Evolutionary conservation across 2,797 vertebrate species (phyloP), one percentile per base, ranked within the genome.

Genomic region (Sardinella longiceps): DNA sequence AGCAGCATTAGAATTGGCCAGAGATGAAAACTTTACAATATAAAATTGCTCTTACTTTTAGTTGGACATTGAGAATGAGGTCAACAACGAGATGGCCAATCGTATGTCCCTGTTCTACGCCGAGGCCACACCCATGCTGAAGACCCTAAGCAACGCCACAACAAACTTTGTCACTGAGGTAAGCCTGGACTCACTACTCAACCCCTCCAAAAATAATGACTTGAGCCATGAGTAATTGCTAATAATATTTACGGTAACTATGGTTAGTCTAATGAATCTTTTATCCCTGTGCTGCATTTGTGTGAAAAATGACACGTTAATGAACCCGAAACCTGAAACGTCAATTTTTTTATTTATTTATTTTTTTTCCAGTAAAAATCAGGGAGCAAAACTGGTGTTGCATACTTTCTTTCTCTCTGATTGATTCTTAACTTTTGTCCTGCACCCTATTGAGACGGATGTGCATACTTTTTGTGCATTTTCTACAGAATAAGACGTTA

Each of bases 61-160:
- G 98, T 90, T 99, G 95, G 97, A 98, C 90, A 98, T 99, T 84
- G 98, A 99, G 94, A 98, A 94, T 80, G 97, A 99, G 94, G 98
- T 99, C 70, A 99, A 99, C 94, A 99, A 99, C 4, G 98, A 99
- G 93, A 99, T 99, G 98, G 98, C 98, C 85, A 99, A 99, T 88
- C 95, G 98, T 92, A 99, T 99, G 98, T 99, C 98, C 85, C 95
- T 99, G 82, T 99, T 99, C 92, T 99, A 99, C 25, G 98, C 98
- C 1, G 98, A 99, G 92, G 98, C 98, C 84, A 99, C 98, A 0
- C 98, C 98, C 1, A 99, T 99, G 98, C 94, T 99, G 91, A 99
- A 99, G 90, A 99, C 98, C 0, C 96, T 99, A 70, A 99, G 98
- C 93, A 98, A 95, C 0, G 97, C 98, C 23, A 99, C 98, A 0